Base-by-base conservation (phyloP, 2,888 invertebrate species). In the Phytoseiulus persimilis region DNA sequence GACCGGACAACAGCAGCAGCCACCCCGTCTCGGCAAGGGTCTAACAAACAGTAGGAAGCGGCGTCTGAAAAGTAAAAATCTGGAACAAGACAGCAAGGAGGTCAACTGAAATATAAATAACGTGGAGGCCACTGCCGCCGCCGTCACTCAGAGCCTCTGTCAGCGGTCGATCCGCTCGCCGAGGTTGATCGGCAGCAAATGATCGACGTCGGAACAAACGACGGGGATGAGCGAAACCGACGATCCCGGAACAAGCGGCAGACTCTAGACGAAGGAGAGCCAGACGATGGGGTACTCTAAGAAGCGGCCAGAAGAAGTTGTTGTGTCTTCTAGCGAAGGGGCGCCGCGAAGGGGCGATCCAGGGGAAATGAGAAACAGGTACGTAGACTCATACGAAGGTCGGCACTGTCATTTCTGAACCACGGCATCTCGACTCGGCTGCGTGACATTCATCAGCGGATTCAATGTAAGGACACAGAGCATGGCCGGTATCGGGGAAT, bases 11-110 rank as follows among this genome's bases (percentile, higher is more conserved):
- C 65, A 18, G 23, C 28, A 28, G 65, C 18, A 14, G 65, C 65
- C 65, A 39, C 39, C 39, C 39, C 3, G 39, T 39, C 39, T 39
- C 87, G 31, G 87, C 87, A 33, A 87, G 87, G 32, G 33, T 33
- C n/a, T n/a, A 23, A 33, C 87, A n/a, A 87, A 32, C 11, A 87
- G 87, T 32, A 87, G 32, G 87, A 87, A 18, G 65, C 65, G 18
- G 18, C 1, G 65, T 2, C 28, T 65, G 65, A 39, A 39, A 9
- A 65, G 65, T 23, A 65, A 28, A 65, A 65, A 65, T 65, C 65
- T 65, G 23, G 18, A 65, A 65, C 65, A 28, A 11, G 9, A 2
- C 65, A 28, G 65, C 14, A 65, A 65, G 18, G 28, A 65, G 14
- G 65, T 65, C 65, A 65, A 23, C 28, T 65, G 2, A 65, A 65